Evolutionary conservation across 2,797 vertebrate genomes (phyloP), one percentile per base, ranked within the genome.

Genomic region (Perodicticus potto): DNA sequence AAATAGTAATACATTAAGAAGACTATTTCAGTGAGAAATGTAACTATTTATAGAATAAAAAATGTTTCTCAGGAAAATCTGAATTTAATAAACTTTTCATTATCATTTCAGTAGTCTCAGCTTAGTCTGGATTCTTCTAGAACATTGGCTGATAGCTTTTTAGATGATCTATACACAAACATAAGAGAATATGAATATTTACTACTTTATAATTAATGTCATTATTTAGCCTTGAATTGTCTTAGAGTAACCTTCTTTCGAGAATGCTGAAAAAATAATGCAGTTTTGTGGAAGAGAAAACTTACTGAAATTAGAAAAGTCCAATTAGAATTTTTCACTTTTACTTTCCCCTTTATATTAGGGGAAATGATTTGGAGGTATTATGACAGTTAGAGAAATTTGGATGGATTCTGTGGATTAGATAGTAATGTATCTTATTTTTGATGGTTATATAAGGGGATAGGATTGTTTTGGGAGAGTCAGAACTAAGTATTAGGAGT

Each of bases 1-100:
- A 78, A 65, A 27, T 82, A 84, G 77, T 69, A 84, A 20, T 12
- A 74, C 37, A 55, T 92, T 76, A 94, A 92, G 45, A 93, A 84
- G 76, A 69, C 57, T 55, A 27, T 37, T 78, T 72, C 32, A 83
- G 34, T 78, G 34, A 89, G 13, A 82, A 81, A 40, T 86, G 1
- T 89, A 45, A 34, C 19, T 78, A 27, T 69, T 73, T 91, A 61
- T 63, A 69, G 43, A 92, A 57, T 77, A 53, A 57, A 78, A 87
- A 45, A 16, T 32, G 14, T 77, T 80, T 92, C 16, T 77, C 17
- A 61, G 61, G 69, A 95, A 90, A 82, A 67, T 94, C 5, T 73
- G 74, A 86, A 3, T 34, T 70, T 70, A 63, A 59, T 74, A 63
- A 80, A 45, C 32, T 82, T 88, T 91, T 80, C 49, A 40, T 78